Conservation (phyloP, 2,888 invertebrate species). For the Chrysolina americana region DNA sequence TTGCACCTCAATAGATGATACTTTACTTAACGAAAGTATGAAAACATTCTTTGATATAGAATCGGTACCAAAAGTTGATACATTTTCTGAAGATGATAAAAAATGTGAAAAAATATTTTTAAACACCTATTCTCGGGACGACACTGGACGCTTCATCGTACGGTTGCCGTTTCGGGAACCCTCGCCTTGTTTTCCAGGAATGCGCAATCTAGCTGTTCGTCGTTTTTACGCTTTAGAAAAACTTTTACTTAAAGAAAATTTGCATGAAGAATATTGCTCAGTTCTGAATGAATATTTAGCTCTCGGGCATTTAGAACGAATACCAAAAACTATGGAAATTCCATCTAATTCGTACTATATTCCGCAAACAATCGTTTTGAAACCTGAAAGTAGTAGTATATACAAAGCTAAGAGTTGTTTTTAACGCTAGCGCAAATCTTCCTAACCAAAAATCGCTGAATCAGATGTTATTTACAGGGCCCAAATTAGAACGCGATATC, state of each 20-base stretch:
- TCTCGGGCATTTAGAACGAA: too few species aligned
- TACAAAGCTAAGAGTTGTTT: conserved; percentile 4
- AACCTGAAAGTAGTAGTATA: not conserved
- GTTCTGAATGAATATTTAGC: too few species aligned
- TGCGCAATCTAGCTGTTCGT: conserved; percentile 11
- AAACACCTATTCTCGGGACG: conserved; percentile 21
- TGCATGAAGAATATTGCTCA: conserved; percentile 27
- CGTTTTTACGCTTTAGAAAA: conserved; percentile 37
- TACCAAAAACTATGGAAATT: not conserved
- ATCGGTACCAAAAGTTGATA: too few species aligned
- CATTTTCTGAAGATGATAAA: conserved; percentile 26
- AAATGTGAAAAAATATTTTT: conserved; percentile 36
- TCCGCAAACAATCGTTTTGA: too few species aligned
- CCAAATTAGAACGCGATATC: conserved; percentile 1
- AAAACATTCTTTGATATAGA: too few species aligned
- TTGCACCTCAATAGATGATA: too few species aligned
- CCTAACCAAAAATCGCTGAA: conserved; percentile 7
- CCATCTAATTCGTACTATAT: not conserved
- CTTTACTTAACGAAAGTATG: too few species aligned
- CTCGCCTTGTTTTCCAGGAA: conserved; percentile 23
- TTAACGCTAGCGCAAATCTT: not conserved
- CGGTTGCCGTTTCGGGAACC: conserved; percentile 35
- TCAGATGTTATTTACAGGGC: not conserved
- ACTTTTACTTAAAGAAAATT: conserved; percentile 22
- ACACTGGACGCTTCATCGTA: conserved; percentile 35